These are phyloP conservation scores for Prenolepis imparis DNA, from an alignment of 2,888 invertebrate genomes.

Conservation along the genomic window DNA sequence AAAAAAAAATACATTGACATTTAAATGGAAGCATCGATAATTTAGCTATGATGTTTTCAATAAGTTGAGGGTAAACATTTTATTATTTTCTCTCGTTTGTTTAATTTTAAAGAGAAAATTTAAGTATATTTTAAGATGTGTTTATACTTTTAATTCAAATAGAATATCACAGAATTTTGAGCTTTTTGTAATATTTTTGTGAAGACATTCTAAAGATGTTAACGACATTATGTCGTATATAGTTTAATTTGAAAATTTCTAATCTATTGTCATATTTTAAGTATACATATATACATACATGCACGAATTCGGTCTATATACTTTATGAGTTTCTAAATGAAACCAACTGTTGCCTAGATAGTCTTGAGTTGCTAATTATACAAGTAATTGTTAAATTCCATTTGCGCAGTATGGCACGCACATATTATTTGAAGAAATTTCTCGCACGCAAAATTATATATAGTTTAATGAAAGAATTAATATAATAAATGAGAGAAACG, in stretches of 20 bases:
- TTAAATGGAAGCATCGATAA: not conserved
- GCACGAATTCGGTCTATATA: not conserved
- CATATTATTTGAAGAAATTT: not conserved
- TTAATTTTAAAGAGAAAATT: not conserved
- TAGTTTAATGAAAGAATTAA: slow-evolving; percentile 19
- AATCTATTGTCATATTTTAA: not conserved
- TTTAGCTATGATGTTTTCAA: not conserved
- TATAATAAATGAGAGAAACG: slow-evolving; percentile 1
- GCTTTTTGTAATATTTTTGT: not conserved
- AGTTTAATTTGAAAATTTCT: not conserved
- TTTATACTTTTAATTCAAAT: not conserved
- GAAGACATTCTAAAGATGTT: not conserved
- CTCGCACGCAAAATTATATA: not conserved
- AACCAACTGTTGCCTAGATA: not conserved
- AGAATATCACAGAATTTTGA: not conserved
- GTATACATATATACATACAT: not conserved
- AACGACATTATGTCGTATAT: not conserved
- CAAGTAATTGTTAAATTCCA: not conserved
- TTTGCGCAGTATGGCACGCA: not conserved
- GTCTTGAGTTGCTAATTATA: not conserved
- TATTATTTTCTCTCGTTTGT: not conserved
- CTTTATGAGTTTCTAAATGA: slow-evolving; percentile 7
- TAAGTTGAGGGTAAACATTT: too few relatives aligned
- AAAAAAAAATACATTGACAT: not conserved
- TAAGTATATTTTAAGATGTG: not conserved